Evolutionary conservation across 2,888 invertebrate species (phyloP).

Genomic region (Proisotoma minuta): DNA sequence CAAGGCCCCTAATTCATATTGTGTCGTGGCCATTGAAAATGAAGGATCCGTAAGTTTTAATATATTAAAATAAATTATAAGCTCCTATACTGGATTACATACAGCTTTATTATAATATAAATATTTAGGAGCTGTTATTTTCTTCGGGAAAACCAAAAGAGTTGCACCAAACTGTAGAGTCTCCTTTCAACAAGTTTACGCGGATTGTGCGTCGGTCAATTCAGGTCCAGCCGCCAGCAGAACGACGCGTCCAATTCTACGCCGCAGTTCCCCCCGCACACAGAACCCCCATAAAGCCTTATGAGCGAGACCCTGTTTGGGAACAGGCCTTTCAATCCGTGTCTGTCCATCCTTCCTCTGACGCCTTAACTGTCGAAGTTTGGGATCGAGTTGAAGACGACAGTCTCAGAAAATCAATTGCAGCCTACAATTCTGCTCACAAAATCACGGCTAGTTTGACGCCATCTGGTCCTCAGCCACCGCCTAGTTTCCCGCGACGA

Average conservation of each 20-base stretch:
- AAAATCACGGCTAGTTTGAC: neutral
- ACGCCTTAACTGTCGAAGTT: slow-evolving; percentile 40
- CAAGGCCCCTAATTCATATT: slow-evolving; percentile 30
- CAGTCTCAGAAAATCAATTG: neutral
- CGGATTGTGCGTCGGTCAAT: neutral
- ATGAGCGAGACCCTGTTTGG: slow-evolving; percentile 37
- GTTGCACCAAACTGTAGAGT: neutral
- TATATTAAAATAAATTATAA: neutral
- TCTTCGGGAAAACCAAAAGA: neutral
- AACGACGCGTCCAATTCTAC: slow-evolving; percentile 33
- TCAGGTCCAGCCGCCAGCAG: slow-evolving; percentile 23
- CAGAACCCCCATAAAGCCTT: slow-evolving; percentile 31
- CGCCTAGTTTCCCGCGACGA: neutral
- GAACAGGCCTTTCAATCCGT: slow-evolving; percentile 43
- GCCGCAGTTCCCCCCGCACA: slow-evolving; percentile 26
- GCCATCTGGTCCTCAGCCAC: neutral
- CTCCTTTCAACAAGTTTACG: neutral
- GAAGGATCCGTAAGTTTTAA: slow-evolving; percentile 33
- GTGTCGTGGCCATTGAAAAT: slow-evolving; percentile 39
- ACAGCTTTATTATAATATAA: too few relatives aligned
- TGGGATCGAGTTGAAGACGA: slow-evolving; percentile 39
- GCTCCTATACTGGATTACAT: too few relatives aligned
- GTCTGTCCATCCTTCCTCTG: slow-evolving; percentile 36
- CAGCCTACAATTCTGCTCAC: neutral
- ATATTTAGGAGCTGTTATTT: too few relatives aligned